Base-by-base conservation (phyloP, 1,140 invertebrate genomes). In the Pachypsylla venusta region DNA sequence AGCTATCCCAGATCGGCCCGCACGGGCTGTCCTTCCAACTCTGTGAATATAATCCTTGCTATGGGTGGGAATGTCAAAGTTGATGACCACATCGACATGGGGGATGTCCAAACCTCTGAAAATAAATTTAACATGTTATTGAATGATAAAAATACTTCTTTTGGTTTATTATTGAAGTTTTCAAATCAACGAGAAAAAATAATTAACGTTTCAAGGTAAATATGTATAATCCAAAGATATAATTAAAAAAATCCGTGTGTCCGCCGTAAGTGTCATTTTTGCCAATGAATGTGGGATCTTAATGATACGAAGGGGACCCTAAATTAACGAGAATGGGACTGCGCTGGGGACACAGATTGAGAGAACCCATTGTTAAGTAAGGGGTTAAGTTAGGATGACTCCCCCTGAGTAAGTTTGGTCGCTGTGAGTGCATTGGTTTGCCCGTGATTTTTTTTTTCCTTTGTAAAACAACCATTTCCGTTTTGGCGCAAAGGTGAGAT, bases 41-140 rank as follows among this genome's bases (percentile, higher is more conserved):
- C 96, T 75, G 70, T 97, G 93, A 64, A 97, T 93, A 71, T 97
- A 98, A 74, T 96, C 92, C 70, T 97, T 96, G 65, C 87, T 89
- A 68, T 94, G 89, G 25, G 87, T 89, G 2, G 94, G 96, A 68
- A 99, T 93, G 70, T 99, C 95, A 72, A 93, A 89, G 74, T 99
- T 99, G 13, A 99, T 82, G 1, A 99, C 94, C 58, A 96, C 83
- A 74, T 98, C 95, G 20, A 99, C 94, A 70, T 97, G 92, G 0
- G 94, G 93, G 67, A 99, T 98, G 75, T 99, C 96, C 56, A 99
- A 77, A 70, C 94, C 93, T 77, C 92, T 89, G 71, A n/a, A 74
- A 73, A 62, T 59, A 7, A 60, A 60, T 53, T 39, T 20, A 24
- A 56, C 25, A 16, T 16, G 5, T 12, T 1, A 35, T 54, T n/a